Conservation (phyloP, 2,113 vertebrate genomes). For the Dromaius novaehollandiae region DNA sequence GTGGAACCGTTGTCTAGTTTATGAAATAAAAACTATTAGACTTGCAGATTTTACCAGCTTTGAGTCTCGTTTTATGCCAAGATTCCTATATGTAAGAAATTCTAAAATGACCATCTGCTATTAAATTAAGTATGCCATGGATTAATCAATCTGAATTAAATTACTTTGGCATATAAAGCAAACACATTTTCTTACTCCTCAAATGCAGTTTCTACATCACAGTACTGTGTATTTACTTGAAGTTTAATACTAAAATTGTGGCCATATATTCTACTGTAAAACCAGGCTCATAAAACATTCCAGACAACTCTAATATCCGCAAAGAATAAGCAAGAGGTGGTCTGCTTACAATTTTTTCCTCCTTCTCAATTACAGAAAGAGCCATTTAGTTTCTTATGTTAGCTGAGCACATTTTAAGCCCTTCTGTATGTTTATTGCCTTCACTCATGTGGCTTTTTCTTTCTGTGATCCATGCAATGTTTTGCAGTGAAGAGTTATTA, state of each 20-base stretch:
- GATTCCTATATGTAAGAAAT: slow-evolving; percentile 2
- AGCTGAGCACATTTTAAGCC: background rate
- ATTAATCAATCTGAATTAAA: background rate
- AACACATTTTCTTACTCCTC: slow-evolving; percentile 4
- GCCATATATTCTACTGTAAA: background rate
- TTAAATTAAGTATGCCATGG: background rate
- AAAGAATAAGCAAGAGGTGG: slow-evolving; percentile 9
- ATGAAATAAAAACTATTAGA: background rate
- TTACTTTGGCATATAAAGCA: background rate
- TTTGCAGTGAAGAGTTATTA: slow-evolving; percentile 14
- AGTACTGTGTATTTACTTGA: slow-evolving; percentile 24
- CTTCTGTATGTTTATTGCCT: background rate
- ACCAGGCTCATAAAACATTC: background rate
- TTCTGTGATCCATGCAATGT: background rate
- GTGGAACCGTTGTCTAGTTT: slow-evolving; percentile 16
- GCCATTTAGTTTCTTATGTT: background rate
- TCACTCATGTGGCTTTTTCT: background rate
- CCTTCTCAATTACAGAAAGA: background rate
- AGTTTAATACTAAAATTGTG: background rate
- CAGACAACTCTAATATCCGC: background rate
- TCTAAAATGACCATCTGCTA: slow-evolving; percentile 3
- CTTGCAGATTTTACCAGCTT: background rate
- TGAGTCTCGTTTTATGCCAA: background rate
- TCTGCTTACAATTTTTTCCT: background rate
- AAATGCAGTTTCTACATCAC: background rate